Evolutionary conservation across 2,888 invertebrate genomes (phyloP).

Genomic region (Dioctria linearis): DNA sequence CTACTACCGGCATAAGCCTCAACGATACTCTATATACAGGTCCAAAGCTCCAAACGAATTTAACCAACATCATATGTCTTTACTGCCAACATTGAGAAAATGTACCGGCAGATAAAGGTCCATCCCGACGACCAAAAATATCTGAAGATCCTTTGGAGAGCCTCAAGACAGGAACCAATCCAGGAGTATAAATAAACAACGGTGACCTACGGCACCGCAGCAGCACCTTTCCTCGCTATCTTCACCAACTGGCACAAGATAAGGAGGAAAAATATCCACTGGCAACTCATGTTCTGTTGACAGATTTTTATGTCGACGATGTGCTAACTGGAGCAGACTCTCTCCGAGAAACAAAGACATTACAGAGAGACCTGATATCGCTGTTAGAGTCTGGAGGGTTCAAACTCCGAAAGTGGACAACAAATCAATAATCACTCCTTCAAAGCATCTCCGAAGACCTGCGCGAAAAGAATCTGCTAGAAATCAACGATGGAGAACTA

Average conservation of each 20-base stretch:
- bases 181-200: conserved; percentile 46
- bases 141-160: conserved; percentile 54
- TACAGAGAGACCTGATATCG: not conserved
- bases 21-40: conserved; percentile 46
- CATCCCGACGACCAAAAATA: conserved; percentile 40
- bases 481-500: not conserved
- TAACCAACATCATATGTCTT: not conserved
- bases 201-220: conserved; percentile 49
- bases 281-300: conserved; percentile 27
- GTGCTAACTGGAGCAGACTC: conserved; percentile 30
- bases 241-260: conserved; percentile 48
- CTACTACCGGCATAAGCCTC: conserved; percentile 7
- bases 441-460: not conserved
- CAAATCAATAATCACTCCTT: not conserved
- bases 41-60: conserved; percentile 28
- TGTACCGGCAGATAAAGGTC: conserved; percentile 51
- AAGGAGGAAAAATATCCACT: conserved; percentile 38
- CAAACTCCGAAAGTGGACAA: conserved; percentile 33
- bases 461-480: not conserved
- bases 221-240: conserved; percentile 51
- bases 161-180: not conserved
- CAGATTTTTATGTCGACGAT: conserved; percentile 57
- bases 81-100: conserved; percentile 54
- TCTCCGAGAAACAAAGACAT: not conserved
- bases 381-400: conserved; percentile 19